Percentiles rank a stretch among this genome's conserved stretches.
Conservation (phyloP, 2,113 vertebrate species). For the Tautogolabrus adspersus region DNA sequence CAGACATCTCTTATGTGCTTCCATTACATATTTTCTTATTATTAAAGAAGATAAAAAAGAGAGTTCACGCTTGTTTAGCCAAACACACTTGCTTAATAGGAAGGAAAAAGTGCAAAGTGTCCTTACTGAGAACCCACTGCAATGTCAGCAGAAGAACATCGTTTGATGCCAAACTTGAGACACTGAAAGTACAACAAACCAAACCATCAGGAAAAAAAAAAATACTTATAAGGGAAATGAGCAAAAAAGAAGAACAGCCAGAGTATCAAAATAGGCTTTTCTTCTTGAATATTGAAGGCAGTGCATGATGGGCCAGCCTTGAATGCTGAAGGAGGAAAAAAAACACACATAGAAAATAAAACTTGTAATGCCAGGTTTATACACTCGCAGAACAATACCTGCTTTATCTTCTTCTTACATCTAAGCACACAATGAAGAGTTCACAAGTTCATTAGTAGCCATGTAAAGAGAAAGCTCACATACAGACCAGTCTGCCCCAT, state of each 20-base stretch:
- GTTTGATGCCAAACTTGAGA: background rate
- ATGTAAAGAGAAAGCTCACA: slow-evolving; percentile 18
- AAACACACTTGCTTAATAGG: background rate
- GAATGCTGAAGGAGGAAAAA: background rate
- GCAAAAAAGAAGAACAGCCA: background rate
- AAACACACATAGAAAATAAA: slow-evolving; percentile 11
- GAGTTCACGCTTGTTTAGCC: background rate
- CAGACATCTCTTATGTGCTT: background rate
- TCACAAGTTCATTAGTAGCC: slow-evolving; percentile 12
- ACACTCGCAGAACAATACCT: background rate
- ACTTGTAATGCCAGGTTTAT: slow-evolving; percentile 6
- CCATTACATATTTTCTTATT: background rate
- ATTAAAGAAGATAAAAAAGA: background rate
- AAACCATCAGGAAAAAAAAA: background rate
- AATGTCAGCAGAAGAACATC: background rate
- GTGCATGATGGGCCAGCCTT: background rate
- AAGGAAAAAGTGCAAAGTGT: background rate
- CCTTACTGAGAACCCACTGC: background rate
- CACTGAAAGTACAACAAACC: background rate
- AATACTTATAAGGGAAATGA: background rate
- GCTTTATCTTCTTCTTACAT: background rate
- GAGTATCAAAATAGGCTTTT: background rate
- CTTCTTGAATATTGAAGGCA: slow-evolving; percentile 1
- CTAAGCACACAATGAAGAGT: slow-evolving; percentile 16
- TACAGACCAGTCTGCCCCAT: background rate